These are phyloP conservation scores for Chrysomallon squamiferum DNA, from an alignment of 1,140 invertebrate genomes.

Conservation along the genomic window DNA sequence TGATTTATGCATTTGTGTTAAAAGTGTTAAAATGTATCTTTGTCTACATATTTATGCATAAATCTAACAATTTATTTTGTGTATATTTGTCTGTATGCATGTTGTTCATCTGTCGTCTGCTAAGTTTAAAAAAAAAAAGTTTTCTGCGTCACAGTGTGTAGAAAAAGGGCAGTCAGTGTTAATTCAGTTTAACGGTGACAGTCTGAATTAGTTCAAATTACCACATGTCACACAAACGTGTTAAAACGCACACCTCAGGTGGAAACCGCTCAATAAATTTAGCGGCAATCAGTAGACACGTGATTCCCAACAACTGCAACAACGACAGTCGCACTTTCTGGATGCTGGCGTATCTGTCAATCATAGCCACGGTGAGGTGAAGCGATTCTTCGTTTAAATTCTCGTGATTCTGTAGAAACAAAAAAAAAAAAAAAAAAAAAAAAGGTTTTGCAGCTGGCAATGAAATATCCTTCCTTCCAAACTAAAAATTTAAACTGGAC, in stretches of 20 bases:
- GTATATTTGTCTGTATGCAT: neutral
- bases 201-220: too few relatives aligned
- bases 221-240: too few relatives aligned
- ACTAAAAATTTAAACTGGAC: too few relatives aligned
- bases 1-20: too few relatives aligned
- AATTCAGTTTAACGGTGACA: too few relatives aligned
- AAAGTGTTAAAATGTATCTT: neutral
- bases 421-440: neutral
- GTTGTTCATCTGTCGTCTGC: too few relatives aligned
- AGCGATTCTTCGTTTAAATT: conserved; percentile 50
- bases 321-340: conserved; percentile 2
- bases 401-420: conserved; percentile 41
- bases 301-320: conserved; percentile 57
- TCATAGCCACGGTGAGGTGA: conserved; percentile 47
- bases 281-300: conserved; percentile 54
- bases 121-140: too few relatives aligned
- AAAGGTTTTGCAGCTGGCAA: too few relatives aligned
- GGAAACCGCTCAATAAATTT: conserved; percentile 56
- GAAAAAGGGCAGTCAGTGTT: too few relatives aligned
- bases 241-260: conserved; percentile 40
- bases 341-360: conserved; percentile 42
- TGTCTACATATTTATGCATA: neutral
- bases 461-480: too few relatives aligned
- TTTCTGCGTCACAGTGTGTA: too few relatives aligned
- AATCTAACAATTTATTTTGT: neutral